Base-by-base conservation (phyloP, 2,113 vertebrate species). In the Brachyhypopomus occidentalis region DNA sequence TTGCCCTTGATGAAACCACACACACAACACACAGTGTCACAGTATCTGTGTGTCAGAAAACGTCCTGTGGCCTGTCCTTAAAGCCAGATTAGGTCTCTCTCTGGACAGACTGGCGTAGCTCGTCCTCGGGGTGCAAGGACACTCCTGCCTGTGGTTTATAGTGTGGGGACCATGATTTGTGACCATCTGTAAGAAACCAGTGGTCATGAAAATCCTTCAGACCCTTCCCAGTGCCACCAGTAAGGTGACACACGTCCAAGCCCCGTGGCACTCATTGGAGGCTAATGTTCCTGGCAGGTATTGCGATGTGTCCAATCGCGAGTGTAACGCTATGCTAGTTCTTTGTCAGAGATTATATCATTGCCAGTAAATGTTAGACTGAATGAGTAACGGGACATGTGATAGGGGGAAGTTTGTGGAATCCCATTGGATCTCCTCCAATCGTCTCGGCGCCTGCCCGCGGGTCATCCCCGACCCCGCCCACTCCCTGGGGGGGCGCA, bases 1-100 rank as follows among this genome's bases (percentile, higher is more conserved):
- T 72, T 69, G 59, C 58, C 71, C 62, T 60, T 58, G 64, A 27
- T 58, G 55, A 58, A 45, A 64, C 5, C 38, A 71, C 77, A 74
- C 30, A 17, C 75, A 74, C 45, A 11, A 11, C 52, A 79, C 30
- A 25, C 55, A 20, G 67, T 45, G 66, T 41, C 63, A 66, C 19
- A 62, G 58, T 48, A 75, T 62, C 48, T 58, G n/a, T 55, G 72
- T 56, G 59, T 59, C 41, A 74, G 22, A 6, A 56, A 30, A 11
- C 56, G 63, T 25, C 45, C 52, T 78, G 56, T 85, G 75, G 56
- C 8, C 7, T 34, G 63, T 41, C 20, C 72, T 64, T 70, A 58
- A 78, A 75, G n/a, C 27, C 63, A 56, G 41, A 12, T 38, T 23
- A 25, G 27, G 17, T 22, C 63, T 72, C 52, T 75, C 38, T 36